phyloP scores from a whole-genome alignment of 2,113 vertebrate species.

The Helogale parvula region DNA sequence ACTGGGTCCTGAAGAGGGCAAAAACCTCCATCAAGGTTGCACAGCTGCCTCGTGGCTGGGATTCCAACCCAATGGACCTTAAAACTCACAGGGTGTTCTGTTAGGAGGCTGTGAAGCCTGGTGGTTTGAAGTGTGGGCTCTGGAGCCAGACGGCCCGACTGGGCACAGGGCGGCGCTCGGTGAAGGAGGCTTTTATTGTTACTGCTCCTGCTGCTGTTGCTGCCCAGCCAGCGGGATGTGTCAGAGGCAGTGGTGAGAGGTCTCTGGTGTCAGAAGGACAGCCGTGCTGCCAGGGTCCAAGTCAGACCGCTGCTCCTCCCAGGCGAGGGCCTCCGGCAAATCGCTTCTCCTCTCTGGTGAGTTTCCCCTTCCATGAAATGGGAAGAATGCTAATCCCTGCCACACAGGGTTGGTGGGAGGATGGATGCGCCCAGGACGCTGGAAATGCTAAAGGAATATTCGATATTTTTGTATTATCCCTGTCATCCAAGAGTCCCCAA shows the following conservation, averaged over 20 bases:
- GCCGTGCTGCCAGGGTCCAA: rapidly evolving
- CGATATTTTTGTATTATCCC: not conserved
- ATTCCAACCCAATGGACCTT: not conserved
- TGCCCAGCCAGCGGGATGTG: not conserved
- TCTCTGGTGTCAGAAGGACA: not conserved
- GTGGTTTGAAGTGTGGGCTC: not conserved
- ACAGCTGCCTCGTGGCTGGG: not conserved
- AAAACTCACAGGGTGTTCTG: too few relatives aligned
- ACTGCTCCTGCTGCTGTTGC: rapidly evolving
- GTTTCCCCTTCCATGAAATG: not conserved
- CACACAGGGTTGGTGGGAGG: rapidly evolving
- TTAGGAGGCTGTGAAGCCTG: not conserved
- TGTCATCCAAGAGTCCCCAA: not conserved
- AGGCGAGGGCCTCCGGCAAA: not conserved
- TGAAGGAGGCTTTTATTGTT: not conserved
- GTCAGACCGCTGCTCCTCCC: not conserved
- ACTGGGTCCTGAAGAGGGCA: not conserved
- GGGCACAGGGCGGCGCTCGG: rapidly evolving
- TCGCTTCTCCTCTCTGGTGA: not conserved
- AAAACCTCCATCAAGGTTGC: not conserved
- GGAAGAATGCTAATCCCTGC: not conserved
- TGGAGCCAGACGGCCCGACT: not conserved
- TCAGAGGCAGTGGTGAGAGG: not conserved
- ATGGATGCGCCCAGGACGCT: not conserved
- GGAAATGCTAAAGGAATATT: not conserved